Evolutionary conservation across 1,140 invertebrate species (phyloP), one percentile per base, ranked within the genome.

Genomic region (Lepidurus couesii): DNA sequence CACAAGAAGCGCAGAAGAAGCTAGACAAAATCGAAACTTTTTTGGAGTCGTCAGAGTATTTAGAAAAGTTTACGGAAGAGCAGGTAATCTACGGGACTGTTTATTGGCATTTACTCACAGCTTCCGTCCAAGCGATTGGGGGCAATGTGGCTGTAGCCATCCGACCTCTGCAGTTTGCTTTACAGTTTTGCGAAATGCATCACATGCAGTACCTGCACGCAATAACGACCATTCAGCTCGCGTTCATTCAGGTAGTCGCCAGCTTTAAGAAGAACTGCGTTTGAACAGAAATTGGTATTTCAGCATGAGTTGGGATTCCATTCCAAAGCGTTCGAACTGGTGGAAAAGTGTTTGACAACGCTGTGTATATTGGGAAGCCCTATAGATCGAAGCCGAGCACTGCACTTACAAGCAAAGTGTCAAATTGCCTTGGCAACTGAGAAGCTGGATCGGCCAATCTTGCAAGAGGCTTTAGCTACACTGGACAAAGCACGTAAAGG

Each of bases 401-500:
- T 65, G 53, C 53, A 65, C 53, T 9, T 65, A 21, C 16, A 65
- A 65, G 53, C 53, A 65, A 65, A 65, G n/a, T 65, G 53, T 2
- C 53, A 65, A 16, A 65, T 65, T 65, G 53, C 53, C 13, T 7
- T 65, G 21, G 53, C 53, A 9, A 65, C 53, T 7, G 16, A 13
- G 6, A 65, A 65, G 16, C 21, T 65, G 53, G 53, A 65, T 16
- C 53, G 53, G 16, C 53, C 53, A n/a, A 65, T 7, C 53, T 1
- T 65, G 53, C 53, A 65, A 21, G 21, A 16, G 6, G 53, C 53
- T 21, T 16, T 65, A 65, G 53, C 53, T 16, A 65, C 7, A n/a
- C 16, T 65, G 53, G 53, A 65, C n/a, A 65, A 65, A 65, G 16
- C 53, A n/a, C 53, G 53, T 21, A 65, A 65, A 65, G 53, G 13